phyloP scores from a whole-genome alignment of 2,113 vertebrate species.

The Neoarius graeffei region DNA sequence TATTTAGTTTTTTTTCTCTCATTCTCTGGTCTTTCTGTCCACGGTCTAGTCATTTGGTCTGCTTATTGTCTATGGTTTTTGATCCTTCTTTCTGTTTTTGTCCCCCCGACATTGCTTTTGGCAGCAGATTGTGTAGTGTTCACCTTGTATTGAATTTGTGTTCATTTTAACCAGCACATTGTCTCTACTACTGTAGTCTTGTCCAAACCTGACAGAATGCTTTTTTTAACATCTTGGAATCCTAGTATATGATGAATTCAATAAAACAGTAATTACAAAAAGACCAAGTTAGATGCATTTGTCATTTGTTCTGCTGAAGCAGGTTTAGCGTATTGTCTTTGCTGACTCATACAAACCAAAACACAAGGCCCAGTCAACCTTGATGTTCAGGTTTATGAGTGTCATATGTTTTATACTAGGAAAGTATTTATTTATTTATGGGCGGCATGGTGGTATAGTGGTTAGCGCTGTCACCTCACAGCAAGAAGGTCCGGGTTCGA shows the following conservation, averaged over 20 bases:
- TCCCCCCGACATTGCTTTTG: not conserved
- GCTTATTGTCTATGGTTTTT: not conserved
- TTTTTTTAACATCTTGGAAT: not conserved
- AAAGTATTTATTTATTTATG: not conserved
- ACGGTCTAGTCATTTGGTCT: not conserved
- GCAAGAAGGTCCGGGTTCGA: too few relatives aligned
- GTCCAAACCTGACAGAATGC: not conserved
- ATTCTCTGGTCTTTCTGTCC: not conserved
- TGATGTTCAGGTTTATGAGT: not conserved
- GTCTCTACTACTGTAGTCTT: not conserved
- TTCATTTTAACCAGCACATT: not conserved
- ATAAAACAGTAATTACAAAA: not conserved
- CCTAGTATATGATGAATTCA: not conserved
- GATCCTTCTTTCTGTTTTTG: not conserved
- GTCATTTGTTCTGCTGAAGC: not conserved
- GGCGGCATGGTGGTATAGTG: too few relatives aligned
- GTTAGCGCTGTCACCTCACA: too few relatives aligned
- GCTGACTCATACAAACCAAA: conserved; percentile 18
- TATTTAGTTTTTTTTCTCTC: too few relatives aligned
- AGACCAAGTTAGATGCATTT: not conserved
- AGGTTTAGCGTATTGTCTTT: not conserved
- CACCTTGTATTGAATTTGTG: not conserved
- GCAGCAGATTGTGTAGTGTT: not conserved
- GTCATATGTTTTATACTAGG: not conserved
- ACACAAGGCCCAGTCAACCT: conserved; percentile 2